Percentiles rank a stretch among this genome's conserved stretches.
phyloP scores from a whole-genome alignment of 2,113 vertebrate genomes.

The Tragelaphus imberbis region DNA sequence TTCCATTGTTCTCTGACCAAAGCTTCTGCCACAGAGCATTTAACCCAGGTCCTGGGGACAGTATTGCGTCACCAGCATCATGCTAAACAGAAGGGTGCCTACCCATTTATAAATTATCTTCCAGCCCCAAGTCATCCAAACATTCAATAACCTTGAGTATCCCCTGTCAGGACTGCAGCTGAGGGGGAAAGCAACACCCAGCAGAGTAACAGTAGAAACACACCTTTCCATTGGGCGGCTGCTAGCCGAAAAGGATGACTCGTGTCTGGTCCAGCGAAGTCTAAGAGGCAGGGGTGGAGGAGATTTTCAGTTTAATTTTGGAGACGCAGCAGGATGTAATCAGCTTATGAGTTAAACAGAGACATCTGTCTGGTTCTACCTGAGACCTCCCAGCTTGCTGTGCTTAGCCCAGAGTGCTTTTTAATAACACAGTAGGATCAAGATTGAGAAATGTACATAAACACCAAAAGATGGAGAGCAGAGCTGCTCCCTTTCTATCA shows the following conservation, averaged over 20 bases:
- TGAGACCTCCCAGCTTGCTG: neutral
- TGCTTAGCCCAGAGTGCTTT: neutral
- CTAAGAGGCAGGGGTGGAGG: neutral
- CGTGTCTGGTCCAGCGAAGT: neutral
- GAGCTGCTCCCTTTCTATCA: neutral
- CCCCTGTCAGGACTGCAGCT: neutral
- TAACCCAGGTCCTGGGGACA: neutral
- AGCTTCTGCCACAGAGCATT: neutral
- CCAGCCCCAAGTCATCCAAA: neutral
- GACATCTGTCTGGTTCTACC: slow-evolving; percentile 19
- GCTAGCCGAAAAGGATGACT: neutral
- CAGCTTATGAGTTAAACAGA: neutral
- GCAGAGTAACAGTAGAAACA: neutral
- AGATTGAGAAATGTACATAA: neutral
- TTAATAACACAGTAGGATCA: neutral
- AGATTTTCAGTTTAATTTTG: neutral
- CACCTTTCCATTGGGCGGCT: neutral
- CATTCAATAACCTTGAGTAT: neutral
- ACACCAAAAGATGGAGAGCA: neutral
- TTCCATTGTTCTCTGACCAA: neutral
- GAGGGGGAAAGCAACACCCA: neutral
- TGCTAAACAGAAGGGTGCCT: neutral
- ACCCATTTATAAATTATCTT: neutral
- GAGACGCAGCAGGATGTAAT: slow-evolving; percentile 21
- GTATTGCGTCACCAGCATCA: neutral